Evolutionary conservation across 2,113 vertebrate genomes (phyloP).

Genomic region (Beaufortia kweichowensis): DNA sequence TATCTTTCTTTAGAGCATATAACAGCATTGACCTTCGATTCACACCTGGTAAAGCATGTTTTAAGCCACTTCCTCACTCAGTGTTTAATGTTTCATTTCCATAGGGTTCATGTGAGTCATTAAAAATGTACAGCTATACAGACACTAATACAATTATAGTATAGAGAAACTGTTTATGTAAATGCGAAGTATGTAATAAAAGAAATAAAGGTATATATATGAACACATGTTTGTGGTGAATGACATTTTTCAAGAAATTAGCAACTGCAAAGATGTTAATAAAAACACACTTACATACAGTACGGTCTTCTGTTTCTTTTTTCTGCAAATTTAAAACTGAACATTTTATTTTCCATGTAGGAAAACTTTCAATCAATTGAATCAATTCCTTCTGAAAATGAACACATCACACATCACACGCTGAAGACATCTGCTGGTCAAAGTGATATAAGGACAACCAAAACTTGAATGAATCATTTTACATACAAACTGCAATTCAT

Average conservation of each 20-base stretch:
- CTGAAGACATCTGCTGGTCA: too few relatives aligned
- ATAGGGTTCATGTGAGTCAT: constrained; percentile 16
- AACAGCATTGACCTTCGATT: neutral
- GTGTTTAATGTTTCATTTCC: constrained; percentile 27
- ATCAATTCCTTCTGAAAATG: too few relatives aligned
- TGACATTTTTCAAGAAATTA: neutral
- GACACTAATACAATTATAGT: constrained; percentile 31
- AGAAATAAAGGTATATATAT: constrained; percentile 47
- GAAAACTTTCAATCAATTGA: too few relatives aligned
- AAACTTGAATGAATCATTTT: too few relatives aligned
- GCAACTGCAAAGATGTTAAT: neutral
- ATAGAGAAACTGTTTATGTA: constrained; percentile 46
- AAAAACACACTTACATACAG: neutral
- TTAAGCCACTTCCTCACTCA: neutral
- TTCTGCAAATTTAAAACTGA: neutral
- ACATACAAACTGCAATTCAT: too few relatives aligned
- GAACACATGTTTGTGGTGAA: neutral
- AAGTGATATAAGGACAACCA: too few relatives aligned
- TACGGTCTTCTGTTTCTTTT: neutral
- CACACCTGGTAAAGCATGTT: neutral
- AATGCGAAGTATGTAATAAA: constrained; percentile 51
- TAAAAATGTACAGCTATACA: constrained; percentile 38
- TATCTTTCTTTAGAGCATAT: constrained; percentile 8
- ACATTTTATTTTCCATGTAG: too few relatives aligned
- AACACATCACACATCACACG: too few relatives aligned